phyloP scores from a whole-genome alignment of 2,797 vertebrate species.

The Spondyliosoma cantharus region DNA sequence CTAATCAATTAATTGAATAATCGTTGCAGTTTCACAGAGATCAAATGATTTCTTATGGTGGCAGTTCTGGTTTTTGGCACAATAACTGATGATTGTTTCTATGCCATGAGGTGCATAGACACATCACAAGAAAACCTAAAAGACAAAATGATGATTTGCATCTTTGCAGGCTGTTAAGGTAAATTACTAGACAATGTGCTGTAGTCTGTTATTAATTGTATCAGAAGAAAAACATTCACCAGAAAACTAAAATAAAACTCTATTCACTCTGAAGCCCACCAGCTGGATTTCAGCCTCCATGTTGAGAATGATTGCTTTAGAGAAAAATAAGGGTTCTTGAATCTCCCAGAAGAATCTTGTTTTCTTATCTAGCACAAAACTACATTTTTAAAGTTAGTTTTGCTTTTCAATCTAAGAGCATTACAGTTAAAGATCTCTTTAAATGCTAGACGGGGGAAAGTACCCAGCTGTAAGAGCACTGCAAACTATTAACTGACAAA shows the following conservation, averaged over 20 bases:
- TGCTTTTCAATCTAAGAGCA: slow-evolving; percentile 5
- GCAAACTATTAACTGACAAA: slow-evolving; percentile 33
- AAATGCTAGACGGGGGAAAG: slow-evolving; percentile 35
- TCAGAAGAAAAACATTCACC: slow-evolving; percentile 22
- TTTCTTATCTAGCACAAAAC: slow-evolving; percentile 31
- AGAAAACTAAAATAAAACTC: slow-evolving; percentile 38
- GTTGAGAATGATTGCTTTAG: slow-evolving; percentile 4
- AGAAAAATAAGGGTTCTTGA: slow-evolving; percentile 17
- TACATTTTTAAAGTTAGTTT: slow-evolving; percentile 21
- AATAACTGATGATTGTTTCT: not conserved
- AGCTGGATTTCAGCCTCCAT: not conserved
- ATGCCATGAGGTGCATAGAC: not conserved
- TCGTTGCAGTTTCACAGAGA: not conserved
- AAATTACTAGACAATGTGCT: not conserved
- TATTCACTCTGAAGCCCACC: slow-evolving; percentile 16
- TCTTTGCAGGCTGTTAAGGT: slow-evolving; percentile 17
- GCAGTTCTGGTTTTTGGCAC: not conserved
- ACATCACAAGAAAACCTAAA: not conserved
- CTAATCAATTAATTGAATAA: no score
- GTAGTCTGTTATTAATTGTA: slow-evolving; percentile 19
- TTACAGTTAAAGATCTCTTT: slow-evolving; percentile 43
- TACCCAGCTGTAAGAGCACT: slow-evolving; percentile 7
- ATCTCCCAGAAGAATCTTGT: not conserved
- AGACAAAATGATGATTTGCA: not conserved
- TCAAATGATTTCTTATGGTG: no score